These are phyloP conservation scores for Deroplatys truncata DNA, from an alignment of 2,888 invertebrate genomes.

Conservation along the genomic window DNA sequence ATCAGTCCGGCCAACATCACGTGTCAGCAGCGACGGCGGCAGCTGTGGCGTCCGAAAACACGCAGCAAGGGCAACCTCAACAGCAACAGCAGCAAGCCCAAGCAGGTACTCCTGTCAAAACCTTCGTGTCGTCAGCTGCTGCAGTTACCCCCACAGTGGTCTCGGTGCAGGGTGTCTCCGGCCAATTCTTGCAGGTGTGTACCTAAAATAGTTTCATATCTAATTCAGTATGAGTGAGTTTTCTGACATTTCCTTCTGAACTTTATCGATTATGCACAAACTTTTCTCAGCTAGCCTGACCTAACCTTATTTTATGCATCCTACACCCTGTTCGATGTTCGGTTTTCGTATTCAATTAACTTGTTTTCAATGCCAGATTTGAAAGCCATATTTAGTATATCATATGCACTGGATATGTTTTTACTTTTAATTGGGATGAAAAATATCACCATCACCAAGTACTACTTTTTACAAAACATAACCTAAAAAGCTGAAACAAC, in stretches of 20 bases:
- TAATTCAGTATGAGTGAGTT: slow-evolving; percentile 47
- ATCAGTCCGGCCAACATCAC: slow-evolving; percentile 24
- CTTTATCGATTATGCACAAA: neutral
- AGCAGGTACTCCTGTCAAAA: slow-evolving; percentile 13
- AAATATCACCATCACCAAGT: neutral
- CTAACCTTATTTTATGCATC: neutral
- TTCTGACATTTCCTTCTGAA: slow-evolving; percentile 36
- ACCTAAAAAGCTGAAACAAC: neutral
- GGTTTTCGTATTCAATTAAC: neutral
- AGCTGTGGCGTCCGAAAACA: slow-evolving; percentile 33
- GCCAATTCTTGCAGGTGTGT: slow-evolving; percentile 50
- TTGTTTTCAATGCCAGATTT: too few species aligned
- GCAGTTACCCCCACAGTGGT: slow-evolving; percentile 40
- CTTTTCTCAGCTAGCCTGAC: neutral
- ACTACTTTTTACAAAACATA: neutral
- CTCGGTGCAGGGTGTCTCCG: slow-evolving; percentile 49
- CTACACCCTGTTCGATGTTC: neutral
- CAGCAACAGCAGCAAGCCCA: neutral
- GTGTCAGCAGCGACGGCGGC: slow-evolving; percentile 32
- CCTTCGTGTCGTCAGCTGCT: slow-evolving; percentile 17
- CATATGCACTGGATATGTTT: neutral
- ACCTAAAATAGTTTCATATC: slow-evolving; percentile 29
- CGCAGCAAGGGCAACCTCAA: neutral
- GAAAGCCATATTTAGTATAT: too few species aligned
- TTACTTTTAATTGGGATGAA: neutral